Base-by-base conservation (phyloP, 92 coral and sea anemone species). In the Parazoanthus atlanticus region DNA sequence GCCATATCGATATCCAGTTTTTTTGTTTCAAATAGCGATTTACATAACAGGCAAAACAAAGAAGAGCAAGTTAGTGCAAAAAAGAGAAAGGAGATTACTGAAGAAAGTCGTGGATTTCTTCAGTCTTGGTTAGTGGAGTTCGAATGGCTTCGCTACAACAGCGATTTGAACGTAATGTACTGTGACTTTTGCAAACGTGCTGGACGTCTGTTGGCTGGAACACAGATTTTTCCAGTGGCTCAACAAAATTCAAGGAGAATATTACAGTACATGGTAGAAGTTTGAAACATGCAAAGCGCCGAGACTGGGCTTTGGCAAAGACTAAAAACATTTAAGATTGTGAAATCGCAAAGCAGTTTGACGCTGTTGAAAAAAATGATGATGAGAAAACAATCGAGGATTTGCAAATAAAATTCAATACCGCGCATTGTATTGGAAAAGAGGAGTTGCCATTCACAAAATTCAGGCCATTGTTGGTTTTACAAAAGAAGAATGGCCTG, bases 401-500 rank as follows among this genome's bases (percentile, higher is more conserved):
- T 25, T 28, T 81, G 19, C 65, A 34, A 65, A 81, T 81, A 65
- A 65, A 81, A n/a, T 64, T 81, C 58, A 64, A 81, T 25, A 81
- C 56, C 9, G 86, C 23, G 32, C 65, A 64, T 67, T 81, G 75
- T 36, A 81, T 81, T 23, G 86, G 75, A 36, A 64, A 64, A 36
- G 86, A 64, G 32, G 75, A 64, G 33, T 8, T 81, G 3, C 8
- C 76, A 9, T 81, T 81, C 23, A 81, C 76, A 31, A 81, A 81
- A 21, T 34, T 81, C 52, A 81, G 21, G 12, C 86, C 86, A 8
- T 17, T 81, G 25, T 6, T 81, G 58, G 23, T 34, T 1, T 8
- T 81, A 21, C 86, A 81, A 66, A 31, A 58, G 29, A 81, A 64
- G 52, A 81, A 61, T 81, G 85, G 74, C n/a, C 33, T 81, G 2